These are phyloP conservation scores for Shargacucullia verbasci DNA, from an alignment of 2,888 invertebrate species.

Conservation along the genomic window DNA sequence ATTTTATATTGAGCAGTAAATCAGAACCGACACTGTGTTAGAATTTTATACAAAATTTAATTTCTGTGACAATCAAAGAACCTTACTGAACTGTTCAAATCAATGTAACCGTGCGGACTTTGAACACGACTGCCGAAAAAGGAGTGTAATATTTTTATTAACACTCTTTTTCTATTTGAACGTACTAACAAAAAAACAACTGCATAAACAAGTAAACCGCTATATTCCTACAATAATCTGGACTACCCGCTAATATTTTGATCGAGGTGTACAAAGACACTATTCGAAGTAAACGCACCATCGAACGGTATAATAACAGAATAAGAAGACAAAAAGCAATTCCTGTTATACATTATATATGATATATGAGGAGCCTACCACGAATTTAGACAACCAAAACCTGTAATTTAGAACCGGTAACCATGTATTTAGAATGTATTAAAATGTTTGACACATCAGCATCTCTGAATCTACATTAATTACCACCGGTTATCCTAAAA, in stretches of 20 bases:
- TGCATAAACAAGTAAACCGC: slow-evolving; percentile 1
- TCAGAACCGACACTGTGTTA: too few relatives aligned
- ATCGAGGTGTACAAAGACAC: slow-evolving; percentile 34
- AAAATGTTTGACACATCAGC: slow-evolving; percentile 28
- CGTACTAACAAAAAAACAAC: not conserved
- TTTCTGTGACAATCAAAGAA: too few relatives aligned
- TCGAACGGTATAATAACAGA: slow-evolving; percentile 22
- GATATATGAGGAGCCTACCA: too few relatives aligned
- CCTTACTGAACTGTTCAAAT: too few relatives aligned
- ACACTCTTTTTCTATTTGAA: too few relatives aligned
- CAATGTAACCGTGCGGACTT: too few relatives aligned
- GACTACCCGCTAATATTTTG: slow-evolving; percentile 9
- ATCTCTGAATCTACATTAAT: not conserved
- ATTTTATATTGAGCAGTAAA: too few relatives aligned
- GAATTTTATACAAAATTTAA: too few relatives aligned
- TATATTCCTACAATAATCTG: slow-evolving; percentile 10
- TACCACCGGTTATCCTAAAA: slow-evolving; percentile 7
- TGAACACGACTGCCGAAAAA: too few relatives aligned
- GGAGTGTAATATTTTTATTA: too few relatives aligned
- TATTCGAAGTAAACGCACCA: slow-evolving; percentile 31
- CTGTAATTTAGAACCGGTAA: slow-evolving; percentile 28
- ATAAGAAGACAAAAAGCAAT: slow-evolving; percentile 39
- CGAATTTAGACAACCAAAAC: not conserved
- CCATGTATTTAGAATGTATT: slow-evolving; percentile 41
- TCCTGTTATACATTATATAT: too few relatives aligned